Conservation (phyloP, 2,113 vertebrate species). For the Salvelinus sp. region DNA sequence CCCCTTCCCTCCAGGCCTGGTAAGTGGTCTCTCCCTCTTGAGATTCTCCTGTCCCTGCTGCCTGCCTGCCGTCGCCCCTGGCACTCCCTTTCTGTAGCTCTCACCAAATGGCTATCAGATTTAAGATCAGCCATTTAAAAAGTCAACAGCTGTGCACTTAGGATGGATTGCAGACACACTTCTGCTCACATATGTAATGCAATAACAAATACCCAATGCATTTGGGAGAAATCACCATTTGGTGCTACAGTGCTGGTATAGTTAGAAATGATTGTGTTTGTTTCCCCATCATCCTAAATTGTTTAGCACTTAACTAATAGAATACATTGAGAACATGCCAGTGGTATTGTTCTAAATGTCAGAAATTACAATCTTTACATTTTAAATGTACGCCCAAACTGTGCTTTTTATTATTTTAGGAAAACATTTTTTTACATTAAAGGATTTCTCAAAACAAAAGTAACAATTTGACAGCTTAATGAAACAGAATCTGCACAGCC, state of each 20-base stretch:
- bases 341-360: background rate
- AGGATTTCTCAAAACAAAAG: background rate
- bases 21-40: conserved; percentile 63
- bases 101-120: conserved; percentile 61
- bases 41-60: conserved; percentile 48
- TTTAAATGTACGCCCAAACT: background rate
- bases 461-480: background rate
- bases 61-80: conserved; percentile 43
- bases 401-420: background rate
- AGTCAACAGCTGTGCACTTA: conserved; percentile 70
- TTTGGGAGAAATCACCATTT: too few relatives aligned
- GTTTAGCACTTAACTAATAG: background rate
- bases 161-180: conserved; percentile 58
- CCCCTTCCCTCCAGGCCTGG: conserved; percentile 33
- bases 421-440: background rate
- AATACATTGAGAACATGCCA: background rate
- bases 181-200: conserved; percentile 50
- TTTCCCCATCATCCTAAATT: background rate
- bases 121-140: conserved; percentile 67
- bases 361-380: background rate
- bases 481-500: background rate
- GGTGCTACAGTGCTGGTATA: conserved; percentile 11
- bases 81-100: conserved; percentile 28
- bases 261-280: background rate
- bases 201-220: conserved; percentile 36